Evolutionary conservation across 2,888 invertebrate genomes (phyloP).

Genomic region (Meteorus cinctellus): DNA sequence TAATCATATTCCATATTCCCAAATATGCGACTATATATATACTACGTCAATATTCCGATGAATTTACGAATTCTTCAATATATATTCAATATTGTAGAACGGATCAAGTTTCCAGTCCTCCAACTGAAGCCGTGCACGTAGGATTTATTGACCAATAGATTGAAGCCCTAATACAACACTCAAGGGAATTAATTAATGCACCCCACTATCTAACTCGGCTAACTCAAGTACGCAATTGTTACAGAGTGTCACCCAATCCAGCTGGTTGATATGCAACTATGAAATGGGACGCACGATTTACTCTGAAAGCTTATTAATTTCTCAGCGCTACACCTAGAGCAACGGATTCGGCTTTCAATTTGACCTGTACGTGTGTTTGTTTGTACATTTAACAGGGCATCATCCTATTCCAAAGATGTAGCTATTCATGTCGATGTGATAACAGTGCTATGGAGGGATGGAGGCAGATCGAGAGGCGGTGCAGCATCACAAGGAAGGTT

Average conservation of each 20-base stretch:
- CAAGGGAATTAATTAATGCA: slow-evolving; percentile 35
- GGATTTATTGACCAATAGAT: slow-evolving; percentile 24
- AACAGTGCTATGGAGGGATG: not conserved
- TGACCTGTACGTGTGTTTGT: slow-evolving; percentile 45
- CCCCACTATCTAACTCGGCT: not conserved
- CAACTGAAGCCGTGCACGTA: not conserved
- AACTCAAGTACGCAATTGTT: slow-evolving; percentile 34
- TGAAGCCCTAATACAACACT: not conserved
- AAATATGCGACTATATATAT: too few species aligned
- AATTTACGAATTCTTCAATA: too few species aligned
- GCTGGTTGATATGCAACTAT: slow-evolving; percentile 31
- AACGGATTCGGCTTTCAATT: slow-evolving; percentile 58
- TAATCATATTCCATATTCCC: too few species aligned
- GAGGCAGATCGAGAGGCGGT: not conserved
- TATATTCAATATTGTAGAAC: too few species aligned
- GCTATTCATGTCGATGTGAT: slow-evolving; percentile 6
- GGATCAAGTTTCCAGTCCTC: not conserved
- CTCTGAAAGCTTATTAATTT: slow-evolving; percentile 61
- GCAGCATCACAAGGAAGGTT: not conserved
- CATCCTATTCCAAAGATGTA: not conserved
- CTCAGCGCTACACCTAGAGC: slow-evolving; percentile 43
- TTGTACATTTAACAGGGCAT: not conserved
- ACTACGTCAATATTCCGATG: too few species aligned
- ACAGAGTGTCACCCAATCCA: slow-evolving; percentile 24
- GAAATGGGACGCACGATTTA: slow-evolving; percentile 51